phyloP scores from a whole-genome alignment of 1,140 invertebrate genomes.

The Drosophila auraria region DNA sequence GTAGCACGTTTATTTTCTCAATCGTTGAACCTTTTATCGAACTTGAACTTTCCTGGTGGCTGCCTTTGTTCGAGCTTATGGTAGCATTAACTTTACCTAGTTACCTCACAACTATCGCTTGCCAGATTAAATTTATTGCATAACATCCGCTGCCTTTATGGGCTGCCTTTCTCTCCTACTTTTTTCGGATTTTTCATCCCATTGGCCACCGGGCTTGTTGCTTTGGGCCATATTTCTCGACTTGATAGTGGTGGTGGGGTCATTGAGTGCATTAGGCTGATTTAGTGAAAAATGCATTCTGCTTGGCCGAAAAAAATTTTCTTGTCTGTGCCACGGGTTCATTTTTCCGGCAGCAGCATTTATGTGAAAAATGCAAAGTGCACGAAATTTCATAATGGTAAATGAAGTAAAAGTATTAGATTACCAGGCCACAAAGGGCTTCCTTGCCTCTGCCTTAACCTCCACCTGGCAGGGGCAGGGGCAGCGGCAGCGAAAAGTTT shows the following conservation, averaged over 20 bases:
- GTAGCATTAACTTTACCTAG: constrained; percentile 23
- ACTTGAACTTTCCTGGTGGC: constrained; percentile 1
- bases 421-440: constrained; percentile 54
- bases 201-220: constrained; percentile 45
- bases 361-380: constrained; percentile 66
- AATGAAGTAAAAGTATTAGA: constrained; percentile 79
- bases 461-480: background rate
- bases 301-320: constrained; percentile 21
- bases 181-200: constrained; percentile 27
- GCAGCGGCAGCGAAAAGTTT: constrained; percentile 14
- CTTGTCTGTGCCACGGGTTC: constrained; percentile 40
- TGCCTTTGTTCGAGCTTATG: constrained; percentile 5
- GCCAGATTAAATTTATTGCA: constrained; percentile 46
- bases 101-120: constrained; percentile 45
- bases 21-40: constrained; percentile 8
- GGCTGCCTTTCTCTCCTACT: background rate
- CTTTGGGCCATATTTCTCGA: constrained; percentile 40
- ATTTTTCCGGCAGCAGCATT: constrained; percentile 30
- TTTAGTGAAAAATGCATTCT: constrained; percentile 66
- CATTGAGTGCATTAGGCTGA: constrained; percentile 77
- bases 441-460: background rate
- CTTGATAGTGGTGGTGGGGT: constrained; percentile 16
- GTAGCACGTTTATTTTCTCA: background rate
- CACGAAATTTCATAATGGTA: constrained; percentile 72
- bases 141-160: constrained; percentile 9